Evolutionary conservation across 2,888 invertebrate genomes (phyloP), one percentile per base, ranked within the genome.

Genomic region (Baccha elongata): DNA sequence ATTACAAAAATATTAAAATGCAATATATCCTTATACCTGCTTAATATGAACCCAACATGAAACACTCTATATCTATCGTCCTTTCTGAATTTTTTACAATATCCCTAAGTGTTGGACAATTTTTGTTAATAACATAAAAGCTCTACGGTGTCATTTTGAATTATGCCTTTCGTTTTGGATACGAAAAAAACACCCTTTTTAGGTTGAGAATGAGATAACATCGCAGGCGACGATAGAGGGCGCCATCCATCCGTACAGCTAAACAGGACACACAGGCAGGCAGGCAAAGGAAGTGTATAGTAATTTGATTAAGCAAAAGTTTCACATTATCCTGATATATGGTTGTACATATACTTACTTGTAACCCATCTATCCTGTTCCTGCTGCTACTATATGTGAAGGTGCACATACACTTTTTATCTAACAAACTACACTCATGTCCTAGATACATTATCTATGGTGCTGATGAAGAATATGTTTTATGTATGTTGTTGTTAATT

Each of bases 231-330:
- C 5, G 5, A 8, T 32, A 55, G 35, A 53, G n/a, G 17, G 26
- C 4, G 26, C 15, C 13, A 11, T 46, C n/a, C n/a, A n/a, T n/a
- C n/a, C n/a, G n/a, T n/a, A n/a, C n/a, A 8, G 29, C 1, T 32
- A 8, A 2, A 50, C 26, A 52, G 65, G 26, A 17, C 23, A 76
- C 58, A 71, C 23, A 40, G 53, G 62, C 48, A 42, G 23, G 13
- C 37, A 40, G 19, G 11, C 50, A 29, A 46, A 53, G 48, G 35
- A 32, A 32, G 29, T 35, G 35, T 64, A 48, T n/a, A 37, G 68
- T 73, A 79, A 79, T 79, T 79, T 73, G 73, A 79, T 79, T 73
- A 79, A 73, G 73, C 73, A 46, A 67, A 73, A 78, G 73, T 68
- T 79, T 73, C 46, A 68, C 52, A 79, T 67, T 79, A 79, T 73